Base-by-base conservation (phyloP, 2,113 vertebrate species). In the Halichoeres trimaculatus region DNA sequence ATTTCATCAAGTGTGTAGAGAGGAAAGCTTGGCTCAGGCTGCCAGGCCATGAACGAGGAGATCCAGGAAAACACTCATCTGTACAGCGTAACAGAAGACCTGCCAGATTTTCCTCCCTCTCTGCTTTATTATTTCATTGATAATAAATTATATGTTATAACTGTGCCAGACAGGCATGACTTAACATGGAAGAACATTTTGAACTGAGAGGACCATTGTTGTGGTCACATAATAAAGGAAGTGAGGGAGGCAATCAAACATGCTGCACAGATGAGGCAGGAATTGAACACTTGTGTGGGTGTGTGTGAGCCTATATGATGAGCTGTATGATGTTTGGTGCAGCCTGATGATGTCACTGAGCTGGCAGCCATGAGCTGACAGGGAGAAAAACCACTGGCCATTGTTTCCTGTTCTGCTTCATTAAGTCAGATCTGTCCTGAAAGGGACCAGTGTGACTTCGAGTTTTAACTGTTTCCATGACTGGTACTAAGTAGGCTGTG, bases 111-210 rank as follows among this genome's bases (percentile, higher is more conserved):
- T 82, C 82, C 84, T 83, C 76, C 47, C 47, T 74, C 68, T 73
- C 48, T 20, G 80, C 59, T 81, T 79, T 85, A 84, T 87, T n/a
- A 19, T 79, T 86, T 81, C 79, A 85, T 85, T 86, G 73, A 90
- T 75, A 90, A 91, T 93, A 93, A 94, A 88, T 93, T 90, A 93
- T 81, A 74, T 88, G 74, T 65, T 60, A 67, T 86, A 84, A 91
- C 89, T 91, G 87, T 91, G 91, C 84, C 93, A 92, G 91, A 94
- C 88, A 92, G 85, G 89, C 79, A 69, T 80, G 70, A 88, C 75
- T 87, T 85, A 87, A 90, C 50, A 84, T 86, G 85, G 80, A 78
- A 88, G 73, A 88, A 84, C 84, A 70, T 59, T 62, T 66, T 71
- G 56, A 80, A 85, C 74, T 76, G 61, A 67, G 52, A 71, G 83